Percentiles rank a stretch among this genome's conserved stretches.
Evolutionary conservation across 1,140 invertebrate species (phyloP).

Genomic region (Papilio xuthus): DNA sequence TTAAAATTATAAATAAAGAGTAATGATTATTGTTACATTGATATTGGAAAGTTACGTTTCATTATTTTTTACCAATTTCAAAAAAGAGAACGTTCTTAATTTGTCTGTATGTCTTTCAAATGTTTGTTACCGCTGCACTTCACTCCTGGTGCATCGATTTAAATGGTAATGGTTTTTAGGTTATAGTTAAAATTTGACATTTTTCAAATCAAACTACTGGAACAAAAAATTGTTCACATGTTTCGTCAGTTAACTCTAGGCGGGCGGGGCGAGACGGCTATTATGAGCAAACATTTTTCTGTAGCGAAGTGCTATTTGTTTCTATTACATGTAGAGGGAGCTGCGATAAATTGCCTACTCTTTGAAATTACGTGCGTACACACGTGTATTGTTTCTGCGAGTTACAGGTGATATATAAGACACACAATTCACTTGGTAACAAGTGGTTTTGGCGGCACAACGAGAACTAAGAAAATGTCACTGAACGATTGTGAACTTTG

Average conservation of each 20-base stretch:
- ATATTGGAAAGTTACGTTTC: too few species aligned
- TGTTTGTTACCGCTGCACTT: background rate
- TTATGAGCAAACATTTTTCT: constrained; percentile 31
- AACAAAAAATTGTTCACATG: background rate
- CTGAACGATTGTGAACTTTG: background rate
- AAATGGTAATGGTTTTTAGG: too few species aligned
- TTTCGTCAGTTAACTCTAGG: background rate
- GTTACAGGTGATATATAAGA: constrained; percentile 12
- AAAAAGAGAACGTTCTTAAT: too few species aligned
- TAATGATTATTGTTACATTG: too few species aligned
- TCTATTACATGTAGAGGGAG: constrained; percentile 19
- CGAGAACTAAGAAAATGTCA: background rate
- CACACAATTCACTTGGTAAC: constrained; percentile 4
- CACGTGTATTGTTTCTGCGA: constrained; percentile 4
- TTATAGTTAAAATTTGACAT: background rate
- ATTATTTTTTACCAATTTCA: too few species aligned
- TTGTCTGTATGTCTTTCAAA: background rate
- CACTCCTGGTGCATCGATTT: background rate
- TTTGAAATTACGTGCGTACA: constrained; percentile 13
- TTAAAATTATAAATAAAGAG: too few species aligned
- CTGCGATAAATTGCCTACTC: constrained; percentile 24
- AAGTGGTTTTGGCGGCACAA: background rate
- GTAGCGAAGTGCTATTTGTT: constrained; percentile 33
- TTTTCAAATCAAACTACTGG: background rate
- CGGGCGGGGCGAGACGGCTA: background rate